Base-by-base conservation (phyloP, 1,140 invertebrate species). In the Oncopeltus fasciatus region DNA sequence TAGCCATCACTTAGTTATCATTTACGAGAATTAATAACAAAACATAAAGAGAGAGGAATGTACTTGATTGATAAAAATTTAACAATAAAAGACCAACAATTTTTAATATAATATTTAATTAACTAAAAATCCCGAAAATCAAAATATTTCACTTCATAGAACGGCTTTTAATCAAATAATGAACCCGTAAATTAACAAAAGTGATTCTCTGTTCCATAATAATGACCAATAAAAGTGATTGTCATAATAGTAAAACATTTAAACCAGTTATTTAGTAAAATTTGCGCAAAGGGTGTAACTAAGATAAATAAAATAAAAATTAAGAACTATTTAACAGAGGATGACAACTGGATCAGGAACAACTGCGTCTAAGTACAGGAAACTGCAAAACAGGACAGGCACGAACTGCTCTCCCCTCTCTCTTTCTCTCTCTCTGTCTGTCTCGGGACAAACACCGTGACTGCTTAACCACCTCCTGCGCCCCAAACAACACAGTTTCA, bases 371-470 rank as follows among this genome's bases (percentile, higher is more conserved):
- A 53, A 53, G 49, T 24, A 53, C 49, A 53, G 49, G 49, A 53
- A 53, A 53, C 49, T 24, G 49, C 49, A 53, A 53, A 53, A 53
- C 49, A 53, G 49, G 18, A n/a, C n/a, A n/a, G n/a, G n/a, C n/a
- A n/a, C n/a, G n/a, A 53, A 53, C 18, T 21, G 14, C 21, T 14
- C 20, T 18, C 49, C 26, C 20, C 49, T 24, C 49, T 53, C 49
- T 24, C 49, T 24, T 24, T 53, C 49, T 53, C 49, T 53, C 24
- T 53, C 49, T 53, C 49, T 53, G 20, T 53, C 49, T 53, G 49
- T 53, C 49, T 53, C 49, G 49, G 49, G 49, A 53, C 49, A 53
- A 53, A 53, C 49, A 53, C 49, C 49, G 49, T 53, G 49, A 53
- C 49, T 53, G 49, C 49, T 53, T 53, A 24, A 53, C 21, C 49